Evolutionary conservation across 2,888 invertebrate genomes (phyloP), one percentile per base, ranked within the genome.

Genomic region (Drosophila subquinaria): DNA sequence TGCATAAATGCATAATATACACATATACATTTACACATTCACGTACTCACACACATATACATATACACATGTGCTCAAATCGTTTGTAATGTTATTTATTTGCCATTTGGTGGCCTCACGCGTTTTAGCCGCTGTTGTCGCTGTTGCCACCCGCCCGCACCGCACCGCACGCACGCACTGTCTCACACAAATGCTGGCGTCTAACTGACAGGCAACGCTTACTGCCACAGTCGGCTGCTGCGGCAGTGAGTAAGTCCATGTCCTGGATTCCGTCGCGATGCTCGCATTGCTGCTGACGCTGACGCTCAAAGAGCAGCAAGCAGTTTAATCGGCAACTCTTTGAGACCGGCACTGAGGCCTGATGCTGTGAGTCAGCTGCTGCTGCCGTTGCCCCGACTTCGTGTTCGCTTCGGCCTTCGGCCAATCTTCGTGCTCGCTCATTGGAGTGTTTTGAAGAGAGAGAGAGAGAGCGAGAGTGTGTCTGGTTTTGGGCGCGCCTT

Each of bases 101-200:
- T 70, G 66, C 33, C 67, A 69, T 73, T 75, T 65, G 59, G n/a
- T 74, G 51, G 63, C 59, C 65, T 69, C 47, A 66, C 76, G 64
- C 68, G 59, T 33, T 50, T 53, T 61, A 40, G 63, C 42, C 63
- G 75, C 13, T 62, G 40, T 60, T 55, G 57, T 59, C 23, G 59
- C 27, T 57, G 56, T 20, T 57, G 17, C 60, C 56, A 73, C 67
- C 69, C 70, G 55, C 69, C 69, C 69, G 63, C 76, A 55, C 68
- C 67, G 62, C 76, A 56, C 68, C 64, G 60, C 52, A 65, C 50
- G 48, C 74, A 81, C 69, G 67, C 80, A 76, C 84, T 73, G 69
- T 68, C 42, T 67, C 69, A 51, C 79, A 81, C 86, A 74, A 69
- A 72, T 75, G 83, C 76, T 83, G 85, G 72, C 86, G 83, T 82